Percentiles rank a stretch among this genome's conserved stretches.
phyloP scores from a whole-genome alignment of 2,113 vertebrate species.

The Crotalus tigris region DNA sequence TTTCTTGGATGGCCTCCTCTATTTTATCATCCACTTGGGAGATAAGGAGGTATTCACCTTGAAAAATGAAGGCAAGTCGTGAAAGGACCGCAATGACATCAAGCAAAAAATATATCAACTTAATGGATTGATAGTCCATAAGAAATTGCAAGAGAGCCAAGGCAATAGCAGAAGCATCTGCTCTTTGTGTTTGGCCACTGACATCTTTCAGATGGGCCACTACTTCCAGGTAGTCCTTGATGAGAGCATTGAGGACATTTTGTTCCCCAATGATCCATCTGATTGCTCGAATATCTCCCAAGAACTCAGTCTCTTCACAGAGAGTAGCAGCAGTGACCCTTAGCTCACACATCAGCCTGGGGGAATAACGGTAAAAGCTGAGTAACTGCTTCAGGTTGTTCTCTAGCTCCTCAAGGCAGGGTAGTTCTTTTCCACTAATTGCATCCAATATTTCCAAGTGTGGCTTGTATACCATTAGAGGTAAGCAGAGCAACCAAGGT shows the following conservation, averaged over 20 bases:
- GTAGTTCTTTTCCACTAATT: slow-evolving; percentile 92
- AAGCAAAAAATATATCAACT: slow-evolving; percentile 94
- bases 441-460: slow-evolving; percentile 92
- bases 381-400: slow-evolving; percentile 94
- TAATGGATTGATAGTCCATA: slow-evolving; percentile 93
- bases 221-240: slow-evolving; percentile 95
- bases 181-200: slow-evolving; percentile 90
- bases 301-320: slow-evolving; percentile 90
- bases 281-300: slow-evolving; percentile 90
- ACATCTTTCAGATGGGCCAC: slow-evolving; percentile 91
- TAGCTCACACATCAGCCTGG: slow-evolving; percentile 88
- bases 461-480: slow-evolving; percentile 91
- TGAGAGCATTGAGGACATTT: slow-evolving; percentile 91
- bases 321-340: slow-evolving; percentile 85
- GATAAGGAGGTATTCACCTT: slow-evolving; percentile 88
- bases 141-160: slow-evolving; percentile 93
- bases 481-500: slow-evolving; percentile 91
- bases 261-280: slow-evolving; percentile 96
- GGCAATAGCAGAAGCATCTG: slow-evolving; percentile 88
- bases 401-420: slow-evolving; percentile 92
- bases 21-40: slow-evolving; percentile 89
- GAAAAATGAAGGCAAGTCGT: slow-evolving; percentile 88
- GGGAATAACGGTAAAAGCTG: slow-evolving; percentile 94
- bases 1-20: slow-evolving; percentile 90
- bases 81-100: slow-evolving; percentile 91